These are phyloP conservation scores for Rotaria magnacalcarata DNA, from an alignment of 2,888 invertebrate species.

Conservation along the genomic window DNA sequence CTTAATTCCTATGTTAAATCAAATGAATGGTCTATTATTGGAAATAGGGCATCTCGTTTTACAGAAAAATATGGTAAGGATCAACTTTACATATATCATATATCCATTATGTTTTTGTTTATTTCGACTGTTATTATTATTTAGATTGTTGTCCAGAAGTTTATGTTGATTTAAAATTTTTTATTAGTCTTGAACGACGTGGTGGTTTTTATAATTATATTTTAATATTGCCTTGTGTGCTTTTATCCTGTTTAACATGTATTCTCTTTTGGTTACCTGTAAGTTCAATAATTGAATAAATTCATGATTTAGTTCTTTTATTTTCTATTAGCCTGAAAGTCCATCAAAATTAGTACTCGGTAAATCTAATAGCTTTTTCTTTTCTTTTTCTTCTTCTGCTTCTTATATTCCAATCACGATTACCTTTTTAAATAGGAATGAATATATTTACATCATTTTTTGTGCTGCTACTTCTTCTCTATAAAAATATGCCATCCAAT, in stretches of 20 bases:
- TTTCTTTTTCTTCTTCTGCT: too few relatives aligned
- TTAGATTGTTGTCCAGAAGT: conserved; percentile 21
- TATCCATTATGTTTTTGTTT: too few relatives aligned
- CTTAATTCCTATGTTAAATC: conserved; percentile 54
- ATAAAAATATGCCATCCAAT: conserved; percentile 58
- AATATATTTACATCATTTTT: conserved; percentile 59
- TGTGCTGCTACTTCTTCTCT: conserved; percentile 56
- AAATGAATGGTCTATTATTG: conserved; percentile 58
- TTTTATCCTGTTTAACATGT: conserved; percentile 58
- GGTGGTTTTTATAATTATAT: conserved; percentile 58
- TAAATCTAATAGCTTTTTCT: conserved; percentile 45
- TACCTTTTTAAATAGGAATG: conserved; percentile 52
- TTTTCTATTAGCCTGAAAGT: conserved; percentile 53
- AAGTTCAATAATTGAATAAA: not conserved
- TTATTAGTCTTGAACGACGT: conserved; percentile 41
- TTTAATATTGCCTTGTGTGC: conserved; percentile 59
- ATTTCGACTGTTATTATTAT: too few relatives aligned
- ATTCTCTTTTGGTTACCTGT: conserved; percentile 60
- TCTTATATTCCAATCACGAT: not conserved
- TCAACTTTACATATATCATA: not conserved
- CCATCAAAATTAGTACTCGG: conserved; percentile 60
- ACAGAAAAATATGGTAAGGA: conserved; percentile 30
- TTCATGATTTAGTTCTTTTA: not conserved
- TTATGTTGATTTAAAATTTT: conserved; percentile 41
- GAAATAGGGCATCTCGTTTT: conserved; percentile 36